Base-by-base conservation (phyloP, 2,797 vertebrate species). In the Oryzias sinensis region DNA sequence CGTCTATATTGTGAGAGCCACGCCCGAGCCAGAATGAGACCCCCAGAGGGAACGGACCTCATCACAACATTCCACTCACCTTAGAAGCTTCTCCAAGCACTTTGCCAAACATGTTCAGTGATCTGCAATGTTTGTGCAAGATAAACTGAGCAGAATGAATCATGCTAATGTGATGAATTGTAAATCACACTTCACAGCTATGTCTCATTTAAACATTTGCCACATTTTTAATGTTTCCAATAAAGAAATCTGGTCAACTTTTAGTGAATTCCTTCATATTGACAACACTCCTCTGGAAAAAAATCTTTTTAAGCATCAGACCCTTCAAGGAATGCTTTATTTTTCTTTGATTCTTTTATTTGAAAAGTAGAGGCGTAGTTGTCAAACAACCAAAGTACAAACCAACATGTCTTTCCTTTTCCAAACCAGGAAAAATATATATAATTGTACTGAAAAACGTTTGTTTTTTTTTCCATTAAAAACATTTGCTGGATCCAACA, bases 1-100 rank as follows among this genome's bases (percentile, higher is more conserved):
- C 92, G 98, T 50, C 83, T 99, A 43, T 99, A 96, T 93, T 99
- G 97, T 14, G 97, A 99, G 89, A 83, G 71, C 40, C 97, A 98
- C 0, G 96, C 96, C 0, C 92, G 95, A 1, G 92, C 93, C 74
- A 91, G 94, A 55, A 95, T 87, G 76, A 93, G 93, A 83, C 95
- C 96, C 5, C 94, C 95, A 0, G 95, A 98, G 84, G 95, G 95
- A 62, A 95, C 96, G 0, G 95, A 98, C 74, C 92, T 94, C 0
- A 81, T 96, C 43, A 94, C 95, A 0, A 86, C 94, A n/a, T 98
- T 93, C 52, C 91, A 90, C 24, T 93, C 92, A 48, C 90, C 92
- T 17, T 95, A 94, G 79, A 70, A 17, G 2, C n/a, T 29, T 37
- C 52, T 6, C 8, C 45, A 14, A 27, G 57, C 41, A 44, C 45